Percentiles rank a stretch among this genome's conserved stretches.
phyloP scores from a whole-genome alignment of 2,113 vertebrate species.

The Amphilophus citrinellus region DNA sequence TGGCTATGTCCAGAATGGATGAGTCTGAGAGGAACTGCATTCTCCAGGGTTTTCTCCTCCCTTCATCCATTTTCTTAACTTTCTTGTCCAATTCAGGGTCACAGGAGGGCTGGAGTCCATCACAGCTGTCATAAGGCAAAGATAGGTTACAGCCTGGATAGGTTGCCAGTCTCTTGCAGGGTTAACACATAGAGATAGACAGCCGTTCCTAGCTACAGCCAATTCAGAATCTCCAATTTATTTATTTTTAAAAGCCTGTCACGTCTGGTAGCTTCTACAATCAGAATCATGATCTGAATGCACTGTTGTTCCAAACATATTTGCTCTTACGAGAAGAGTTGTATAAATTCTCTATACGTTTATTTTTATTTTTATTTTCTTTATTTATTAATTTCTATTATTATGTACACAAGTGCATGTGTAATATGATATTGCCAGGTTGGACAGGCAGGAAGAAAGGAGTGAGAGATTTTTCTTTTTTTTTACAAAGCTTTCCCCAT shows the following conservation, averaged over 20 bases:
- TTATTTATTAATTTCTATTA: no score
- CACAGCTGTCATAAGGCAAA: background rate
- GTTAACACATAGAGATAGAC: background rate
- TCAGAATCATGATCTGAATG: no score
- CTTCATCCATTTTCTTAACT: background rate
- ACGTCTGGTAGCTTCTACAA: no score
- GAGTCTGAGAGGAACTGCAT: background rate
- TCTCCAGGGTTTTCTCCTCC: background rate
- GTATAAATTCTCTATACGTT: no score
- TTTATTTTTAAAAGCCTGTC: no score
- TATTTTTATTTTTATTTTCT: no score
- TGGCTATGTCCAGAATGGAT: background rate
- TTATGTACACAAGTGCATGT: no score
- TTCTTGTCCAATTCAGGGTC: background rate
- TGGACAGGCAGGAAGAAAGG: no score
- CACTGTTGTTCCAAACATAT: no score
- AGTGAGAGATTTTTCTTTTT: background rate
- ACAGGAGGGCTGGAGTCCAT: background rate
- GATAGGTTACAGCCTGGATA: background rate
- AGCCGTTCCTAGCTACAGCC: background rate
- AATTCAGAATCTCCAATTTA: background rate
- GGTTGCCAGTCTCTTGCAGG: background rate
- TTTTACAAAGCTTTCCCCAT: background rate
- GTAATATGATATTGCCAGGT: no score
- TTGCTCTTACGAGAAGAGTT: no score